A percentile compares a stretch with the other conserved stretches of the same genome.
These are phyloP conservation scores for Porites divaricata DNA, from an alignment of 92 coral and sea anemone genomes.

Conservation along the genomic window DNA sequence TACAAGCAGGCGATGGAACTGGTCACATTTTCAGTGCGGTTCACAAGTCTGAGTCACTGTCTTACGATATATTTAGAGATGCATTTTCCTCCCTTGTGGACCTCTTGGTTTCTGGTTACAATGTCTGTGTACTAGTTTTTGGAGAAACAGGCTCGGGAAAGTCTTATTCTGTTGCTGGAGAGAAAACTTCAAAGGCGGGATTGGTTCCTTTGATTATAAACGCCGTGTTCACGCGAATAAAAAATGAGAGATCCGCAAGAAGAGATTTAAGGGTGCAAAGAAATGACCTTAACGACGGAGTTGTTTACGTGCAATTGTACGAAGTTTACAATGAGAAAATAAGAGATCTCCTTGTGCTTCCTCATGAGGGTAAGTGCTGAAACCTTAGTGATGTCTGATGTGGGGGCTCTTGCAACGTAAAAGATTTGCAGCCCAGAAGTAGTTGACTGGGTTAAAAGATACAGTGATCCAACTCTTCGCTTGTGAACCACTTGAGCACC, in stretches of 20 bases:
- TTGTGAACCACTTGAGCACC: too few species aligned
- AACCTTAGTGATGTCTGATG: too few species aligned
- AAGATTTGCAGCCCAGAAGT: too few species aligned
- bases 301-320: conserved; percentile 56
- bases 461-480: too few species aligned
- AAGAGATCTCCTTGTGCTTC: conserved; percentile 67
- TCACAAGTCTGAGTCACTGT: conserved; percentile 64
- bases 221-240: conserved; percentile 71
- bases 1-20: conserved; percentile 72
- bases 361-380: conserved; percentile 69
- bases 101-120: conserved; percentile 77
- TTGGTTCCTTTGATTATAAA: conserved; percentile 76
- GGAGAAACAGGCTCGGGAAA: conserved; percentile 89
- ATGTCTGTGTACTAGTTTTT: conserved; percentile 74
- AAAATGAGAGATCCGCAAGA: conserved; percentile 41
- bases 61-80: conserved; percentile 76
- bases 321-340: conserved; percentile 81
- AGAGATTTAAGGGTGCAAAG: conserved; percentile 56
- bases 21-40: conserved; percentile 75
- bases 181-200: conserved; percentile 83
- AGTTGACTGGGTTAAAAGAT: too few species aligned
- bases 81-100: conserved; percentile 71
- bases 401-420: too few species aligned
- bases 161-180: conserved; percentile 85
- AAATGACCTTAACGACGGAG: conserved; percentile 42